Conservation (phyloP, 1,140 invertebrate species). For the Pomacea maculata region DNA sequence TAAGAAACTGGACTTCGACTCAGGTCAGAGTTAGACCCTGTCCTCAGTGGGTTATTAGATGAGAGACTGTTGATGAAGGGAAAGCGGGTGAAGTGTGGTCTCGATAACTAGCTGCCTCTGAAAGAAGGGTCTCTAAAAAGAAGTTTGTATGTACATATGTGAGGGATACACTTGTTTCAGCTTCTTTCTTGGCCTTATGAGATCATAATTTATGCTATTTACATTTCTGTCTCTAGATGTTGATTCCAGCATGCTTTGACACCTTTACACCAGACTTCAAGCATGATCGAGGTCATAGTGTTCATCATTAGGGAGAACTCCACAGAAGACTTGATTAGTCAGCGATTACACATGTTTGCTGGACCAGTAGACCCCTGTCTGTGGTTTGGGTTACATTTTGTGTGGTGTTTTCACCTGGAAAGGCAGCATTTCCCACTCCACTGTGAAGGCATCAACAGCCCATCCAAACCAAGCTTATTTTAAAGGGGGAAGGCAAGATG, state of each 20-base stretch:
- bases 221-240: constrained; percentile 44
- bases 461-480: too few species aligned
- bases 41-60: neutral
- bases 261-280: neutral
- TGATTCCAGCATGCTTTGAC: constrained; percentile 51
- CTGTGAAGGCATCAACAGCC: too few species aligned
- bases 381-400: neutral
- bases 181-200: too few species aligned
- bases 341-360: too few species aligned
- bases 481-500: too few species aligned
- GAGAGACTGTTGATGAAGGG: neutral
- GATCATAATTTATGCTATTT: neutral
- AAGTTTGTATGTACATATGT: too few species aligned
- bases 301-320: neutral
- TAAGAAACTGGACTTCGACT: constrained; percentile 61
- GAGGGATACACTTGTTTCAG: too few species aligned
- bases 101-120: neutral
- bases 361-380: too few species aligned
- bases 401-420: neutral
- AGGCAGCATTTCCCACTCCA: too few species aligned
- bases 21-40: constrained; percentile 37
- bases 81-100: neutral
- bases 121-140: neutral
- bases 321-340: neutral
- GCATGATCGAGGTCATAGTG: neutral